Evolutionary conservation across 2,113 vertebrate genomes (phyloP), one percentile per base, ranked within the genome.

Genomic region (Bostrychus sinensis): DNA sequence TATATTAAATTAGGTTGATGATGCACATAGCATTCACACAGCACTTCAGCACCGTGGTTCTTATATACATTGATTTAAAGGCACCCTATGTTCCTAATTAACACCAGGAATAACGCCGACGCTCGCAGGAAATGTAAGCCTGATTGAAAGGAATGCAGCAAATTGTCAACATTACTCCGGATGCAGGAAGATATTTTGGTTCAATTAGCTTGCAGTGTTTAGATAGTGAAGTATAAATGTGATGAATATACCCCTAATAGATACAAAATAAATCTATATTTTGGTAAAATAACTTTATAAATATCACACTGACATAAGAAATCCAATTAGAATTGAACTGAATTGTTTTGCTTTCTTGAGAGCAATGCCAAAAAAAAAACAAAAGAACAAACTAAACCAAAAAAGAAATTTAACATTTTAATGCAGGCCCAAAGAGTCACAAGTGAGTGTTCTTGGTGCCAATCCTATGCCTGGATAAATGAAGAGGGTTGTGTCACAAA

Each of bases 1-100:
- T 75, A 66, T 62, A 72, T 80, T 86, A 56, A 23, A 85, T 88
- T 82, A 85, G 68, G 70, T 62, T 77, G 73, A 86, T 79, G 46
- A 82, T 82, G 68, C 66, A 75, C 77, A 78, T 80, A 68, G 57
- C 56, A 87, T 77, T 83, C 74, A 73, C 2, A 1, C 56, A 76
- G 80, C 62, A 70, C 62, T 72, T 80, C 72, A 81, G 72, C 79
- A 56, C 56, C 56, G 62, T 62, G 61, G 55, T 71, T 55, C 53
- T 66, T 62, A 25, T 68, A 77, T 72, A 58, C 56, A 38, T 80
- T 63, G 54, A 56, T 62, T 28, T 65, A 83, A 80, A 73, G 62
- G 41, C 78, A 38, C 56, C 45, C 54, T 56, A 22, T 75, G 75
- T 75, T 75, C 64, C 72, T 84, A 72, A 85, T 86, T 81, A 83